Evolutionary conservation across 2,888 invertebrate genomes (phyloP), one percentile per base, ranked within the genome.

Genomic region (Amitus sp.): DNA sequence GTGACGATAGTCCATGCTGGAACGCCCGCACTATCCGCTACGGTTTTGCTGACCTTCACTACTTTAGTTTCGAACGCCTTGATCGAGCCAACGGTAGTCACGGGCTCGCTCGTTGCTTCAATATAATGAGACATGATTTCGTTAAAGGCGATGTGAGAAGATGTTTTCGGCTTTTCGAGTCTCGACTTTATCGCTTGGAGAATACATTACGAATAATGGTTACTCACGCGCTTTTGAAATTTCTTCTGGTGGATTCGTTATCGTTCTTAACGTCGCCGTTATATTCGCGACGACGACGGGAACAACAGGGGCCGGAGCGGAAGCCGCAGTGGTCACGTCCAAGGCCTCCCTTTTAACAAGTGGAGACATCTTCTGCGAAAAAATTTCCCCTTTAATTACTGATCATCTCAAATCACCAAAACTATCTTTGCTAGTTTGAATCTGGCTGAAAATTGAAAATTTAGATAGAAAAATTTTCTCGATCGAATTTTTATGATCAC

Each of bases 1-100:
- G 93, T 90, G 56, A 94, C 92, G 60, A 94, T 85, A 64, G 90
- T 93, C 93, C 94, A 94, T 73, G 90, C 87, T 67, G 94, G 92
- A 79, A 94, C 88, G 66, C 93, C 92, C 79, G 91, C 88, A 74
- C 89, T 89, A 62, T 88, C 86, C 23, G 90, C 89, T 30, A 91
- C 73, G 23, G 87, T 87, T 19, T 87, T 86, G 17, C 88, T 85
- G 60, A 87, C 83, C 42, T 85, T 83, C 66, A 87, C 86, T 59
- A 85, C 56, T 42, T 79, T 71, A 42, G 70, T 83, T 62, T 82
- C 82, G 27, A 78, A 56, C 34, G 68, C 71, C 37, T 73, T 80
- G 50, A 66, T 71, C 15, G 75, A 68, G 23, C 74, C 71, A 3
- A 67, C 57, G 15, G 72, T 72, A 20, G 66, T 61, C 12, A 55